Evolutionary conservation across 2,888 invertebrate species (phyloP), one percentile per base, ranked within the genome.

Genomic region (Thecocarcelia acutangulata): DNA sequence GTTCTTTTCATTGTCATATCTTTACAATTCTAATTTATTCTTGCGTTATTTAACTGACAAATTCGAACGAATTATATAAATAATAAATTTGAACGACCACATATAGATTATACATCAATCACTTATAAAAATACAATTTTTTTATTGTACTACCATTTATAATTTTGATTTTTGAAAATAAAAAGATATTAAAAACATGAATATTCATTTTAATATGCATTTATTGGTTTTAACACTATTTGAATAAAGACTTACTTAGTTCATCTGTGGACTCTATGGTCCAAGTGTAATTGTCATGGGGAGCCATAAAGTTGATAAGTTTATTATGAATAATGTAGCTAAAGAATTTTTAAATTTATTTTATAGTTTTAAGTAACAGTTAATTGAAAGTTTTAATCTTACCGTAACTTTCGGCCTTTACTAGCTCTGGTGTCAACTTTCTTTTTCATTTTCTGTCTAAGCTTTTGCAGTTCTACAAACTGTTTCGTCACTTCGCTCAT

Each of bases 391-490:
- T 15, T n/a, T 21, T 52, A 4, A 15, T 64, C 83, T 82, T 68
- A 91, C 87, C 97, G 93, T 64, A 98, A 93, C 91, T 96, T 96
- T 76, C 98, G 93, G 0, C 98, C 99, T 91, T 99, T 99, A 5
- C 97, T 97, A 0, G 98, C 98, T 89, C 94, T 94, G 0, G 97
- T 97, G 88, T 99, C 98, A 0, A 98, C 95, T 90, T 96, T 97
- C 84, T 95, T 93, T 90, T 98, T 98, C 94, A 97, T 95, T 91
- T 97, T 97, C 87, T 94, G 96, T 46, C 98, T 92, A 91, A 98
- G 92, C 90, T 96, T 97, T 89, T 98, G 98, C 79, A 99, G 92
- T 80, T 97, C 95, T 83, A 97, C 93, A 95, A 97, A 98, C 87
- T 98, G 97, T 84, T 96, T 93, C 88, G 96, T 96, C 52, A 98